Base-by-base conservation (phyloP, 2,797 vertebrate species). In the Sebastes iracundus region DNA sequence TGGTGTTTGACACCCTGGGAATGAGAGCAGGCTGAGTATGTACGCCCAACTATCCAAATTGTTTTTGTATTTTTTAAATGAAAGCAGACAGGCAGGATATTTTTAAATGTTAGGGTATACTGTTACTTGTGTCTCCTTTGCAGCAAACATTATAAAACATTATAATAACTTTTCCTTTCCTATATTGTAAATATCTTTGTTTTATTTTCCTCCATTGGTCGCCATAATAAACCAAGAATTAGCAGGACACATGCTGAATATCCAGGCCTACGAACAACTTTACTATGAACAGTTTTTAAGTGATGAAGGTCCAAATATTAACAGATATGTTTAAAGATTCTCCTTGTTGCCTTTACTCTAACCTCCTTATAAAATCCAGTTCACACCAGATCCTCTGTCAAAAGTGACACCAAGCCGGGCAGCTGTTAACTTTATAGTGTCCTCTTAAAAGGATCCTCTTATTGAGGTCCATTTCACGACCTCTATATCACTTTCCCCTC, bases 401-500 rank as follows among this genome's bases (percentile, higher is more conserved):
- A 8, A 38, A 23, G 52, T 46, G 61, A 63, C 63, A 75, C 38
- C 7, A 35, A 69, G 42, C 53, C 6, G 16, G 23, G 68, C 70
- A 83, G 84, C 77, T 83, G 80, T 33, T 72, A 49, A 71, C 55
- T 79, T 84, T 86, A 78, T 33, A 56, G 71, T 52, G n/a, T 58
- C n/a, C 18, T 30, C 35, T 72, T 28, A 46, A n/a, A 52, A 52
- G 49, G 49, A 0, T 52, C 14, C 18, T 30, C 20, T 72, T 28
- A 42, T 65, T 64, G 25, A 63, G 11, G 33, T 62, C 65, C 14
- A 16, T 32, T 60, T 55, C 73, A 65, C 5, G 42, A 71, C 68
- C 60, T 83, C 63, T 52, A 7, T 74, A 83, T 92, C 84, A 72
- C 35, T 86, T 85, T 82, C 76, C 46, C 30, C 30, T 52, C 22